Percentiles rank a stretch among this genome's conserved stretches.
These are phyloP conservation scores for Hemicrepidius hirtus DNA, from an alignment of 2,888 invertebrate genomes.

Conservation along the genomic window DNA sequence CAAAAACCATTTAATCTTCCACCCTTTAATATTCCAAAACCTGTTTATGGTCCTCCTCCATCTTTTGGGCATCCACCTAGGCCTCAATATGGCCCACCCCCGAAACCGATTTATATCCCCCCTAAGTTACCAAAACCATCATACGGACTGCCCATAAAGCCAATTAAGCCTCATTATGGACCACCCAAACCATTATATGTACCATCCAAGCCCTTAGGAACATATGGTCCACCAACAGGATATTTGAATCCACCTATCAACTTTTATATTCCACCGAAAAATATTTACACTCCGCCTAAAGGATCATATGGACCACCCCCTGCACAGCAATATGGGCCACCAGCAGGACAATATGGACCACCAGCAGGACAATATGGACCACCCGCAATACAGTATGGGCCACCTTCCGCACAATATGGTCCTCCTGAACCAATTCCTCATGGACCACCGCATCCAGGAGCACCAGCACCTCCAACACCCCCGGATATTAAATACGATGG, in stretches of 20 bases:
- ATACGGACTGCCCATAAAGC: slow-evolving; percentile 61
- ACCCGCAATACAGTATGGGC: slow-evolving; percentile 58
- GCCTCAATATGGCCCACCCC: slow-evolving; percentile 71
- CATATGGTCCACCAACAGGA: slow-evolving; percentile 38
- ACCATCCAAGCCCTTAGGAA: slow-evolving; percentile 64
- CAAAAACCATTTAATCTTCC: slow-evolving; percentile 61
- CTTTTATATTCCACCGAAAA: slow-evolving; percentile 63
- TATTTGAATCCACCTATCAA: slow-evolving; percentile 58
- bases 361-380: slow-evolving; percentile 83
- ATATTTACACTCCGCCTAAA: slow-evolving; percentile 62
- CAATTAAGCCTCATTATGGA: slow-evolving; percentile 70
- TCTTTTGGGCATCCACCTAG: slow-evolving; percentile 62
- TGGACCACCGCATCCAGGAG: slow-evolving; percentile 79
- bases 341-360: slow-evolving; percentile 75
- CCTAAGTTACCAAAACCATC: slow-evolving; percentile 62
- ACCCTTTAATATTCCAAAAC: slow-evolving; percentile 68
- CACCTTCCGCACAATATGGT: slow-evolving; percentile 75
- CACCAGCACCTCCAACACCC: slow-evolving; percentile 84
- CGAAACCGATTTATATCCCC: slow-evolving; percentile 64
- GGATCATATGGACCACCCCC: slow-evolving; percentile 60
- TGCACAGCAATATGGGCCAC: slow-evolving; percentile 75
- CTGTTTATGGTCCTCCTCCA: slow-evolving; percentile 73
- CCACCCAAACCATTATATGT: slow-evolving; percentile 65
- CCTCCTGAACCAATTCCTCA: slow-evolving; percentile 77
- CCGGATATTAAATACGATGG: slow-evolving; percentile 87